Base-by-base conservation (phyloP, 2,797 vertebrate genomes). In the Gila robusta region DNA sequence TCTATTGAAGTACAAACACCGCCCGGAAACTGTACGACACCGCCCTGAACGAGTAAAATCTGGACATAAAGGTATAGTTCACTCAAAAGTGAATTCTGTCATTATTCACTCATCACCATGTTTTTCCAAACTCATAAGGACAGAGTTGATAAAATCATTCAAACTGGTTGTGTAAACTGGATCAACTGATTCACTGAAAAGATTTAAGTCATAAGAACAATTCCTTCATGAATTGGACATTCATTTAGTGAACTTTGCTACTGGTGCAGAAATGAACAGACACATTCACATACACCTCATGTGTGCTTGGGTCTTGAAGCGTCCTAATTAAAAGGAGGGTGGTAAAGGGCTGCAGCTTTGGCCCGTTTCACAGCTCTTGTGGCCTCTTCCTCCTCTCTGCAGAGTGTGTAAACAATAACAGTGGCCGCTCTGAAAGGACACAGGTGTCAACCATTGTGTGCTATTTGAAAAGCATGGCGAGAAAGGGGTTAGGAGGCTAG, bases 381-480 rank as follows among this genome's bases (percentile, higher is more conserved):
- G 91, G 91, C 91, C 86, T 92, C 89, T 90, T 90, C 86, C 84
- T 90, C 76, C 84, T 82, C 92, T 92, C 87, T 54, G 87, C 88
- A 81, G 90, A 91, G 91, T 92, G 91, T 95, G 93, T 95, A 95
- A 96, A 96, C 94, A 96, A 95, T 94, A 96, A 95, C 92, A 95
- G 92, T 91, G 90, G 86, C 91, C 82, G 90, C 83, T 79, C 88
- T 95, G 94, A 96, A 95, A 95, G 94, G 93, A 95, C 96, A 94
- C 95, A 96, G 95, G 95, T 96, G 95, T 96, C 93, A 89, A 89
- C 94, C 94, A 96, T 96, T 96, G 95, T 96, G 90, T 76, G n/a
- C 84, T 88, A 86, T 87, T 94, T 94, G 95, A 94, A 95, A 93
- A 93, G 91, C 92, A 72, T 44, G 23, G 62, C 28, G 74, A 69